phyloP scores from a whole-genome alignment of 2,888 invertebrate species.

The Villa cingulata region DNA sequence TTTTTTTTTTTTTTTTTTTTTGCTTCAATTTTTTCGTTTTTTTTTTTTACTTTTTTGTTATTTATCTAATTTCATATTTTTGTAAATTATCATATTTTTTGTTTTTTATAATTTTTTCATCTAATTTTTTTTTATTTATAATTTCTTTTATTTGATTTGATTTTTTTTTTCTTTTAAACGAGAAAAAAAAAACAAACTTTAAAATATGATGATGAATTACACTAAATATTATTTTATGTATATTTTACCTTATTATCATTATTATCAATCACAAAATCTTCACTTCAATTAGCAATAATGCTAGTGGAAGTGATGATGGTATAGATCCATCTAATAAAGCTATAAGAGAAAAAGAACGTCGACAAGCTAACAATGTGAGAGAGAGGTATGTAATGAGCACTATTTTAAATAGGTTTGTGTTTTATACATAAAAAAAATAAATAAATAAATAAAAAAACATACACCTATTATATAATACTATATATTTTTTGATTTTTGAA shows the following conservation, averaged over 20 bases:
- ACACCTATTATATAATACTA: too few species aligned
- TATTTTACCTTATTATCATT: not conserved
- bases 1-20: too few species aligned
- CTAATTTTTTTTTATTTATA: not conserved
- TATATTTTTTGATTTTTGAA: too few species aligned
- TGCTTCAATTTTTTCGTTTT: too few species aligned
- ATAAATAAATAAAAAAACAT: too few species aligned
- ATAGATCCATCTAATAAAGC: constrained; percentile 76
- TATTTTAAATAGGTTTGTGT: not conserved
- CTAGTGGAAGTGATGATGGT: constrained; percentile 62
- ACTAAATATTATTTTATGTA: not conserved
- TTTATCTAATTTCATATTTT: constrained; percentile 1
- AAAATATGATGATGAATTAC: not conserved
- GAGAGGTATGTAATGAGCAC: constrained; percentile 61
- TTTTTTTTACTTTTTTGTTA: constrained; percentile 5
- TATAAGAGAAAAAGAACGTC: constrained; percentile 84
- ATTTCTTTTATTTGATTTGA: constrained; percentile 3
- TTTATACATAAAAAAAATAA: not conserved
- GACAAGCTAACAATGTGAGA: constrained; percentile 94
- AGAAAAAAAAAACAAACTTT: too few species aligned
- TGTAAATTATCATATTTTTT: not conserved
- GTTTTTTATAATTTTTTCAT: constrained; percentile 2
- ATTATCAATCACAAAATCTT: not conserved
- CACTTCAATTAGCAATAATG: constrained; percentile 22
- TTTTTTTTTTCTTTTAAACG: not conserved